Evolutionary conservation across 2,113 vertebrate genomes (phyloP), one percentile per base, ranked within the genome.

Genomic region (Trematomus loennbergii): DNA sequence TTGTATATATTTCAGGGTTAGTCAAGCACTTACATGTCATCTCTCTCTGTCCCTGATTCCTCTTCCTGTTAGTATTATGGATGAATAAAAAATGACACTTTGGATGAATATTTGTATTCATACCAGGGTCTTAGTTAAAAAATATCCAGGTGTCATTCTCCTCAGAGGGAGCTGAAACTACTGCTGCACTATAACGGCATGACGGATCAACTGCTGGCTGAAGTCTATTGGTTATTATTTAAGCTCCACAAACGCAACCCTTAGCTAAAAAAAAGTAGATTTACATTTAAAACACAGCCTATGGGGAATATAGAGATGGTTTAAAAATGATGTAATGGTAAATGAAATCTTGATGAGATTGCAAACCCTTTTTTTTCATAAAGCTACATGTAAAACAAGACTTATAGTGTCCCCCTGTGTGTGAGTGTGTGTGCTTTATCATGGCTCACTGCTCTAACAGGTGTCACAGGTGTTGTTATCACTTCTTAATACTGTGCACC

Each of bases 231-330:
- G n/a, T n/a, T 72, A 72, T 52, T 13, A 29, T 60, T 83, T 82
- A 67, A 79, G 46, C 54, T 63, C 66, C 57, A 62, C 66, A 90
- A 87, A 91, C 72, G n/a, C 74, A 79, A 66, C 84, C 89, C 81
- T 2, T 33, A 74, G 86, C 36, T 40, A 86, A 88, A 83, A 86
- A 86, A 67, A 79, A 90, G 90, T 90, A 90, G 13, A 84, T 78
- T 84, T 63, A 48, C 12, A 12, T 58, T 22, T 15, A 29, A 25
- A 55, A 20, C 18, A 25, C 50, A 79, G 50, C 25, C 50, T 50
- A 59, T 45, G 65, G 22, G 45, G 65, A 49, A 78, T 84, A 69
- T 70, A 69, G 45, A 55, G 52, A 54, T 72, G 71, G 4, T 36
- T 53, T 57, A 53, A 18, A 60, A 75, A 15, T 67, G 64, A 69